A percentile compares a stretch with the other conserved stretches of the same genome.
phyloP scores from a whole-genome alignment of 2,888 invertebrate species.

The Lepidocyrtoides sp. region DNA sequence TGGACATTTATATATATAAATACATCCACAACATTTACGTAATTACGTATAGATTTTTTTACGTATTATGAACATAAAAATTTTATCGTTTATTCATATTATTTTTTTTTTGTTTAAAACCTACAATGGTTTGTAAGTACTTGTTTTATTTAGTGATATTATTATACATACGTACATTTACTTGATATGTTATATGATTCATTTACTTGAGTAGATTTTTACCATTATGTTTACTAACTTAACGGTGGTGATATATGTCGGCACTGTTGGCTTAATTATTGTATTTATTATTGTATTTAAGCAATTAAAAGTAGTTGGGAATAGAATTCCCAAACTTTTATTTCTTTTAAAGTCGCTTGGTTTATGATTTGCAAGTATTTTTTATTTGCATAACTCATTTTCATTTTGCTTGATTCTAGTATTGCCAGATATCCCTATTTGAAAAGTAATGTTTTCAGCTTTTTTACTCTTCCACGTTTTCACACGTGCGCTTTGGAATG shows the following conservation, averaged over 20 bases:
- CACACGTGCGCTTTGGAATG: too few relatives aligned
- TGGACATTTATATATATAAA: neutral
- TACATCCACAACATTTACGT: conserved; percentile 41
- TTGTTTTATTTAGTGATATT: conserved; percentile 75
- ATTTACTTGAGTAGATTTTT: conserved; percentile 72
- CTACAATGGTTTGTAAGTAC: conserved; percentile 48
- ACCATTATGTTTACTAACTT: conserved; percentile 58
- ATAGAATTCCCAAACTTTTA: conserved; percentile 41
- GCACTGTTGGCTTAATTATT: conserved; percentile 67
- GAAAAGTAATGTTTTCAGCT: too few relatives aligned
- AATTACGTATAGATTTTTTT: conserved; percentile 1
- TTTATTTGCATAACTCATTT: neutral
- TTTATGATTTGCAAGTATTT: conserved; percentile 1
- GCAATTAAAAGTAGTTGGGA: conserved; percentile 65
- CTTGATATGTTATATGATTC: conserved; percentile 63
- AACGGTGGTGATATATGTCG: conserved; percentile 73
- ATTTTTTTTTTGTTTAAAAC: neutral
- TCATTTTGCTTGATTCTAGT: neutral
- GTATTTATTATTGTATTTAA: conserved; percentile 57
- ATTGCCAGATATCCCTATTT: too few relatives aligned
- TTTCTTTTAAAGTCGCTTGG: conserved; percentile 18
- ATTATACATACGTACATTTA: conserved; percentile 56
- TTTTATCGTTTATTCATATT: neutral
- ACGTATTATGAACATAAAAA: neutral
- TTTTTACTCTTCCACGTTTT: neutral